Evolutionary conservation across 2,113 vertebrate genomes (phyloP).

Genomic region (Tichodroma muraria): DNA sequence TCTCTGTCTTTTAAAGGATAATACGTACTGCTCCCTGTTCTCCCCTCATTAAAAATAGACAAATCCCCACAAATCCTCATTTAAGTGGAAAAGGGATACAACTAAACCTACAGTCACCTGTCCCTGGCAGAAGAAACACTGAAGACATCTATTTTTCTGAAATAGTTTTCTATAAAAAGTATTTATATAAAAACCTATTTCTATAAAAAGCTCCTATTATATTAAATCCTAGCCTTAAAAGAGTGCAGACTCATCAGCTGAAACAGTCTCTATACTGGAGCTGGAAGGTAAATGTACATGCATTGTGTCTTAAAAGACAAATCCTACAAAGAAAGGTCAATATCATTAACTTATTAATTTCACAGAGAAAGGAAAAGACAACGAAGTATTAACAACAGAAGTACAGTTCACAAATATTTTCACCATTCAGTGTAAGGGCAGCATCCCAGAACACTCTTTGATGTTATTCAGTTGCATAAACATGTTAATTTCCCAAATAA

Average conservation of each 20-base stretch:
- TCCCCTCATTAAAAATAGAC: neutral
- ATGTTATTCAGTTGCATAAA: neutral
- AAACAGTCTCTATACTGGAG: neutral
- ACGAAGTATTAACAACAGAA: neutral
- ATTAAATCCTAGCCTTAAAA: neutral
- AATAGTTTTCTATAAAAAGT: neutral
- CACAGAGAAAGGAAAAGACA: neutral
- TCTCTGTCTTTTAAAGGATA: neutral
- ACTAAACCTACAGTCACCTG: neutral
- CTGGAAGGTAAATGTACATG: neutral
- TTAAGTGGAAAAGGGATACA: neutral
- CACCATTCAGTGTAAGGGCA: rapidly evolving
- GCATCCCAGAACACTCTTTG: neutral
- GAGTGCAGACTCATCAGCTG: neutral
- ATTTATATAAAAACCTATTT: neutral
- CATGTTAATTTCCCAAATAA: neutral
- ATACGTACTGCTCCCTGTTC: neutral
- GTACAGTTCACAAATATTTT: neutral
- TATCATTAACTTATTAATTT: neutral
- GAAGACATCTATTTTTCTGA: neutral
- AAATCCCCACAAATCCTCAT: neutral
- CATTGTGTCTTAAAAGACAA: neutral
- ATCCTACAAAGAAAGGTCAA: neutral
- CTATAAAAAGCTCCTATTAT: neutral
- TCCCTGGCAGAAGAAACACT: neutral